Percentiles rank a stretch among this genome's conserved stretches.
phyloP scores from a whole-genome alignment of 2,797 vertebrate genomes.

The Neoniphon sammara region DNA sequence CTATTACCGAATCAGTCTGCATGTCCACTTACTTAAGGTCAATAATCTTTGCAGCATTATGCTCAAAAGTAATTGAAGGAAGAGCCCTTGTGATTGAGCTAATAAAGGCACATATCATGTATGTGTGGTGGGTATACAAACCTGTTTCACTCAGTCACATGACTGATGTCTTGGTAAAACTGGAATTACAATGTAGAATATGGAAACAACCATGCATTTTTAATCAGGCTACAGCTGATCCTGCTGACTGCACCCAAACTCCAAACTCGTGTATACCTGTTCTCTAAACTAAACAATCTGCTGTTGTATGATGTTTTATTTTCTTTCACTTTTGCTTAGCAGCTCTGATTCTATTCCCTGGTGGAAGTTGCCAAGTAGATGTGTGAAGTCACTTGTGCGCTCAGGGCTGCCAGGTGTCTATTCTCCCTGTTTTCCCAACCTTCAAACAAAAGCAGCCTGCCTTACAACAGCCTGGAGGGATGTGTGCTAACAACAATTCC shows the following conservation, averaged over 20 bases:
- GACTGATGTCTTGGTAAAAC: conserved; percentile 39
- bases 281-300: conserved; percentile 48
- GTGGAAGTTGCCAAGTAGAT: conserved; percentile 60
- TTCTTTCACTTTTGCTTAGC: conserved; percentile 47
- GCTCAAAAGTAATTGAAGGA: neutral
- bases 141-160: conserved; percentile 8
- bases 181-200: conserved; percentile 1
- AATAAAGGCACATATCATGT: no score
- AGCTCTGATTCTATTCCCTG: conserved; percentile 52
- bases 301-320: conserved; percentile 48
- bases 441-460: conserved; percentile 79
- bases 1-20: no score
- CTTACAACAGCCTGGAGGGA: conserved; percentile 80
- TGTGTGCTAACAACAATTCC: conserved; percentile 81
- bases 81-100: neutral
- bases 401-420: conserved; percentile 77
- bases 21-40: neutral
- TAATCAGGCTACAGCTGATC: conserved; percentile 35
- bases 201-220: conserved; percentile 21
- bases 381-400: conserved; percentile 62
- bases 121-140: conserved; percentile 2
- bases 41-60: conserved; percentile 35
- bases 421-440: conserved; percentile 73
- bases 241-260: conserved; percentile 17
- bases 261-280: conserved; percentile 38